Base-by-base conservation (phyloP, 2,888 invertebrate genomes). In the Pheosia gnoma region DNA sequence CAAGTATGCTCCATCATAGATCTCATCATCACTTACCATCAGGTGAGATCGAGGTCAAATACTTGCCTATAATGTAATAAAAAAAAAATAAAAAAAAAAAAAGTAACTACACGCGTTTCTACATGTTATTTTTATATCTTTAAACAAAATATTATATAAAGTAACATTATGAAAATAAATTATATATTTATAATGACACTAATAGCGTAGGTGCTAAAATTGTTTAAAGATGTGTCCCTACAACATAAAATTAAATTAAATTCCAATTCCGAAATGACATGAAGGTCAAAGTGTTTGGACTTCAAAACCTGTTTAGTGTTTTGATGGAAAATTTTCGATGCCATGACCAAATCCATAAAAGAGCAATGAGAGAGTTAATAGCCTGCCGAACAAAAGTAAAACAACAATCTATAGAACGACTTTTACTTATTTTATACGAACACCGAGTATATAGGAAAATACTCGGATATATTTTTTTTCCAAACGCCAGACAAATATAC, bases 251-350 rank as follows among this genome's bases (percentile, higher is more conserved):
- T 55, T 3, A 43, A 43, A 36, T 57, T 4, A 4, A 37, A 56
- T 43, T 52, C 25, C 13, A 59, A 45, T 37, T 59, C 41, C 37
- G 52, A 45, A 52, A 25, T 41, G 13, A 59, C 0, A 37, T 37
- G 60, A 73, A 71, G 74, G 72, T 71, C 59, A 68, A 54, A 51
- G 59, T 45, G 49, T 59, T 60, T 62, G 61, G 66, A 61, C 74
- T 74, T 65, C 25, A 62, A 63, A 74, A 74, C 75, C 72, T 60
- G 74, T 74, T 70, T 41, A 56, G 52, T 64, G 63, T 64, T 70
- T 67, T 66, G 62, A 64, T 64, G 55, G 61, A 70, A 69, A 71
- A 54, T 38, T 55, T 55, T 55, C n/a, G 47, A n/a, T 11, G 11
- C 47, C 47, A 47, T 47, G 45, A 47, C 4, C 10, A 47, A 9